Evolutionary conservation across 92 coral and sea anemone species (phyloP), one percentile per base, ranked within the genome.

Genomic region (Parazoanthus darwini): DNA sequence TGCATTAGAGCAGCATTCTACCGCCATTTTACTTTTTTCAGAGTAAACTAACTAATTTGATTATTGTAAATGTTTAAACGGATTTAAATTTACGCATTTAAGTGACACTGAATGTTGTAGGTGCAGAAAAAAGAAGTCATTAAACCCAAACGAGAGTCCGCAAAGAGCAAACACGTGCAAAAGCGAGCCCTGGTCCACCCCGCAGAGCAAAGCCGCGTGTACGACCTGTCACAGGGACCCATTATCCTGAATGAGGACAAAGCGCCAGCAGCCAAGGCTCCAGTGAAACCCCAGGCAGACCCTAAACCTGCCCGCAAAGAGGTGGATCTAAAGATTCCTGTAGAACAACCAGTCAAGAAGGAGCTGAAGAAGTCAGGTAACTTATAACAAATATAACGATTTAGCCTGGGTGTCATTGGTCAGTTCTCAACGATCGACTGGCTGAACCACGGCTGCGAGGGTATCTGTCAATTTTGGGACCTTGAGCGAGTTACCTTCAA

Each of bases 181-280:
- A 84, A 72, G 78, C 87, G 87, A 71, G 87, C 87, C 10, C 78
- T 48, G 15, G 65, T 67, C n/a, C 44, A 26, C 16, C 29, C 15
- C 13, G n/a, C 42, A 16, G 56, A 71, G 65, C 88, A 90, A 35
- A 92, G 94, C 68, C 94, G 88, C 74, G 85, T 78, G 77, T 93
- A 93, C 63, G 59, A 91, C 29, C 84, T 93, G 91, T 92, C 96
- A 54, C 94, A 90, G 70, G 96, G 96, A 6, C 96, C 98, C 38
- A 86, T 93, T 6, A 82, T 94, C 23, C 38, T 93, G 77, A 87
- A 77, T 10, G 94, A 91, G 83, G 91, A 86, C 1, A 89, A 71
- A 65, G 63, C 15, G 6, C 65, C 15, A 4, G 46, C 58, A 23
- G n/a, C 23, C 11, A 82, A 82, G 33, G 39, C 44, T 9, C 48